These are phyloP conservation scores for Zootermopsis nevadensis DNA, from an alignment of 2,888 invertebrate species.

Conservation along the genomic window DNA sequence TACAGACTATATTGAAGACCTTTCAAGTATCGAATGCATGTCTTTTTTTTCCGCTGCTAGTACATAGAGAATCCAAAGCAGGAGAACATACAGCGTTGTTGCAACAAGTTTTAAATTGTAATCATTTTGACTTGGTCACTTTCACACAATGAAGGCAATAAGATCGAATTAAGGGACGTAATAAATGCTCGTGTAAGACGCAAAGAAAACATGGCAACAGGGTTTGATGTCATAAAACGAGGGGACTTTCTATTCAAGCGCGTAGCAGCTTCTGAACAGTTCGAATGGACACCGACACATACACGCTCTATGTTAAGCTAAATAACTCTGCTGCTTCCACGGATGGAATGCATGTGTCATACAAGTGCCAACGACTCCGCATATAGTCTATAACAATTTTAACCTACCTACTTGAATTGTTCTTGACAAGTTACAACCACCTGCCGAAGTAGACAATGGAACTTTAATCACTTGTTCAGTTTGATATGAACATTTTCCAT, in stretches of 20 bases:
- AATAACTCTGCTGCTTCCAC: not conserved
- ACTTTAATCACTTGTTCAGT: not conserved
- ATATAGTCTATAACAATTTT: not conserved
- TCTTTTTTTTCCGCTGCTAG: too few relatives aligned
- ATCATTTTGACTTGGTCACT: not conserved
- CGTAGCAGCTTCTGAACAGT: not conserved
- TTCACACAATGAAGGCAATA: conserved; percentile 9
- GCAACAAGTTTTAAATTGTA: not conserved
- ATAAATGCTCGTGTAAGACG: not conserved
- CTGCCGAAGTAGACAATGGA: too few relatives aligned
- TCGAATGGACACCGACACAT: not conserved
- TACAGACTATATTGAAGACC: too few relatives aligned
- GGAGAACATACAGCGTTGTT: not conserved
- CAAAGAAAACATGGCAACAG: not conserved
- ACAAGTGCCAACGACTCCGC: not conserved
- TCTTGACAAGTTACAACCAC: not conserved
- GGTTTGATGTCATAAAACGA: not conserved
- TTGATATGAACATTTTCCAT: too few relatives aligned
- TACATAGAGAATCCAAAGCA: too few relatives aligned
- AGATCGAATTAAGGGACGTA: not conserved
- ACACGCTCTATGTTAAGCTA: not conserved
- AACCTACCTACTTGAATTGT: not conserved
- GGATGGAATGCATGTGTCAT: not conserved
- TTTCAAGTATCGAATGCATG: too few relatives aligned
- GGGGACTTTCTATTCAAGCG: not conserved